Conservation (phyloP, 2,113 vertebrate genomes). For the Grallaria varia region DNA sequence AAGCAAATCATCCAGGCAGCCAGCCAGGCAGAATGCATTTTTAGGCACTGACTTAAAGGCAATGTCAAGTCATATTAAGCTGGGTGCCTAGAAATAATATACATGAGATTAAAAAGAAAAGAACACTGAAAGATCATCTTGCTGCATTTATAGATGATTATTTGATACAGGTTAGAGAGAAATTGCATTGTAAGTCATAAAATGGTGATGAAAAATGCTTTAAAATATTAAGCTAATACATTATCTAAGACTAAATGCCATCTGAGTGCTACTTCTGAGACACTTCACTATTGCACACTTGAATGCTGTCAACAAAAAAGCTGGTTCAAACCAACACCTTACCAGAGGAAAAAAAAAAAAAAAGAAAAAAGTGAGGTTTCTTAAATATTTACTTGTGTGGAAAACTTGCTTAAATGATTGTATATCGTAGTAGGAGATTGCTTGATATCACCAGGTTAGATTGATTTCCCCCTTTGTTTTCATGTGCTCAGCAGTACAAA, state of each 20-base stretch:
- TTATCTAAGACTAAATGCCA: background rate
- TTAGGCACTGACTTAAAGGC: slow-evolving; percentile 43
- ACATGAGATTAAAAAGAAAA: background rate
- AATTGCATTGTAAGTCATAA: background rate
- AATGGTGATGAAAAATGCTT: background rate
- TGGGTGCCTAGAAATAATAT: slow-evolving; percentile 23
- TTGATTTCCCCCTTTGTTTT: background rate
- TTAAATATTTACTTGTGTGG: background rate
- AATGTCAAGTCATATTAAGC: slow-evolving; percentile 40
- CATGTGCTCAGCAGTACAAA: background rate
- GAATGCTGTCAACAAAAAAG: background rate
- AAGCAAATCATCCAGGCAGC: slow-evolving; percentile 45
- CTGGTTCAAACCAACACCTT: background rate
- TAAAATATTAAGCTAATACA: background rate
- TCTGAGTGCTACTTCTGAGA: background rate
- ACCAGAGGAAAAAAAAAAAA: background rate
- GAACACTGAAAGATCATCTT: background rate
- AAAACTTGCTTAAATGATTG: background rate
- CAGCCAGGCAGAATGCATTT: slow-evolving; percentile 42
- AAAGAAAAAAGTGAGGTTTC: background rate
- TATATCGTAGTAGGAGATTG: background rate
- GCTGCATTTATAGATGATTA: background rate
- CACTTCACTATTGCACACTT: background rate
- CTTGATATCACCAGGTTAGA: background rate
- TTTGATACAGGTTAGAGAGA: background rate